Evolutionary conservation across 2,113 vertebrate genomes (phyloP), one percentile per base, ranked within the genome.

Genomic region (Hypomesus transpacificus): DNA sequence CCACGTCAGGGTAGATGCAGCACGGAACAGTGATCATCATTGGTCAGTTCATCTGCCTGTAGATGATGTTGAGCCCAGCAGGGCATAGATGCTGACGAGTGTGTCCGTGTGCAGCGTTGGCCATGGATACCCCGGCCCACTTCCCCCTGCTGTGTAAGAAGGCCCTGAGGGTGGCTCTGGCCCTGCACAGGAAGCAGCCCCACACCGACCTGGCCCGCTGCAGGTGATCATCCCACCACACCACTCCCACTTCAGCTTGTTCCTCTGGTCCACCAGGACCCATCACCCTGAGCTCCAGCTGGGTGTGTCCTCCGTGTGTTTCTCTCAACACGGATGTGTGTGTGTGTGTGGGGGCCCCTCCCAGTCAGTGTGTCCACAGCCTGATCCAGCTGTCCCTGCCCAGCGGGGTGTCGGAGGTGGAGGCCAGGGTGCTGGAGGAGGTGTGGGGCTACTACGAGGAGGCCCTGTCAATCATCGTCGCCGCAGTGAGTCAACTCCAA

Each of bases 371-470:
- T 65, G 68, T 97, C 3, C 94, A 91, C 80, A 95, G 86, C 78
- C 91, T 99, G 87, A 92, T 98, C 84, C 89, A 92, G 76, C 87
- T 98, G 84, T 92, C 91, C 54, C 83, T 97, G 76, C 93, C 96
- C 0, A 88, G 83, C 0, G 91, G 92, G 16, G 62, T 90, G 61
- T 86, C 85, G 3, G 92, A 90, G 79, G 66, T 91, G 85, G 92
- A 94, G 66, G 76, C 88, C 51, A 92, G 71, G 71, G 85, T 91
- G 18, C 88, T 95, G 50, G 89, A 93, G 80, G 97, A 97, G 84
- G 84, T 90, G 51, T 94, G 94, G 94, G 81, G 69, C 71, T 94
- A 94, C 88, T 96, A 94, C 66, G 91, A 97, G 85, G 95, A 96
- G 82, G 93, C 88, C 81, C 88, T 96, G 79, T 90, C 82, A 21